Evolutionary conservation across 1,140 invertebrate species (phyloP).

Genomic region (Brachionus rotundiformis): DNA sequence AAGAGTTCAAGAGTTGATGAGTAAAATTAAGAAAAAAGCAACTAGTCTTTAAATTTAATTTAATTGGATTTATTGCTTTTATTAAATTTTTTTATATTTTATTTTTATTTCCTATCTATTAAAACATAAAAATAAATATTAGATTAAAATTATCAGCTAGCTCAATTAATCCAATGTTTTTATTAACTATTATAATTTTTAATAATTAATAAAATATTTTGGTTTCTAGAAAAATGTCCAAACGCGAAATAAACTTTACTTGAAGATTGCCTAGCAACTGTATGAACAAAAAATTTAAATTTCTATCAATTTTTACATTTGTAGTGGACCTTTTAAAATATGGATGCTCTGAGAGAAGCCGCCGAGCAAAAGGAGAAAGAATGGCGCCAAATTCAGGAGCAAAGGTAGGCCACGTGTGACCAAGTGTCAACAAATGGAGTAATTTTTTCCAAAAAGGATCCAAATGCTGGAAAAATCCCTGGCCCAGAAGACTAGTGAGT

Average conservation of each 20-base stretch:
- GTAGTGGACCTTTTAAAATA: background rate
- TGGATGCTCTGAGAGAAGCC: conserved; percentile 55
- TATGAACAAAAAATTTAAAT: background rate
- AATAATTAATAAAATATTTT: too few relatives aligned
- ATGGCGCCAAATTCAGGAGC: conserved; percentile 61
- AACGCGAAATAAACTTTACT: background rate
- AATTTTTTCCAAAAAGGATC: conserved; percentile 55
- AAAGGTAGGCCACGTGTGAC: too few relatives aligned
- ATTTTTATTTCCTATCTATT: too few relatives aligned
- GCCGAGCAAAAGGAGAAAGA: conserved; percentile 62
- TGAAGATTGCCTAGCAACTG: background rate
- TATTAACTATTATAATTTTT: too few relatives aligned
- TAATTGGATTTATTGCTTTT: too few relatives aligned
- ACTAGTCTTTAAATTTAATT: too few relatives aligned
- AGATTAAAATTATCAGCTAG: too few relatives aligned
- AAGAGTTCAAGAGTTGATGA: too few relatives aligned
- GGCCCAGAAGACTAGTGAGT: conserved; percentile 57
- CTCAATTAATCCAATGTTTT: too few relatives aligned
- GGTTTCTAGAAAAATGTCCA: background rate
- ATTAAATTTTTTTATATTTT: too few relatives aligned
- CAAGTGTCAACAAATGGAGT: background rate
- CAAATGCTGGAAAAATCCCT: conserved; percentile 56
- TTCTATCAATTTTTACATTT: background rate
- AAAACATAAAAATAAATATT: too few relatives aligned
- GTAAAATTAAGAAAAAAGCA: too few relatives aligned